Conservation (phyloP, 2,888 invertebrate species). For the Vannuccia rotundouncinata region DNA sequence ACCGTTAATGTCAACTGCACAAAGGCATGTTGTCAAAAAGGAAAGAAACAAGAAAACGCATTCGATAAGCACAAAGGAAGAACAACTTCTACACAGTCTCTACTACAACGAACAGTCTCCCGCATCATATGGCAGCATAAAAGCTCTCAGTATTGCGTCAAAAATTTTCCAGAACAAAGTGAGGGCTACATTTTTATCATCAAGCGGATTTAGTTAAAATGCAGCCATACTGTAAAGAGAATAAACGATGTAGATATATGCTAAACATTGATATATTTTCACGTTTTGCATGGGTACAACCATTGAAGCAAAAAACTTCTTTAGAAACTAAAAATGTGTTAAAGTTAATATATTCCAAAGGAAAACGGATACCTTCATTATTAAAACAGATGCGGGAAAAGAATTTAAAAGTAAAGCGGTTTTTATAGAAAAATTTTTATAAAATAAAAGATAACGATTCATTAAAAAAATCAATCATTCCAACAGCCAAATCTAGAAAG, state of each 20-base stretch:
- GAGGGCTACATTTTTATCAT: not conserved
- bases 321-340: not conserved
- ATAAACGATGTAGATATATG: not conserved
- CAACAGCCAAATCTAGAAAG: too few relatives aligned
- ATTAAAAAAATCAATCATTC: too few relatives aligned
- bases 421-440: not conserved
- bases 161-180: not conserved
- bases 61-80: not conserved
- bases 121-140: not conserved
- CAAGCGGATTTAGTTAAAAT: not conserved
- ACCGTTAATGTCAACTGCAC: not conserved
- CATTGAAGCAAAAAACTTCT: not conserved
- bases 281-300: not conserved
- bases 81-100: not conserved
- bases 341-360: not conserved
- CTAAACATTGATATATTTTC: not conserved
- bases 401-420: not conserved
- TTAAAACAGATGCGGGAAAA: not conserved
- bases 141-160: not conserved
- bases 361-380: not conserved
- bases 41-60: too few relatives aligned
- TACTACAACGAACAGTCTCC: not conserved
- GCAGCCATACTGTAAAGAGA: not conserved
- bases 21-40: not conserved
- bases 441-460: too few relatives aligned